phyloP scores from a whole-genome alignment of 2,888 invertebrate genomes.

The Teleiodes luculella region DNA sequence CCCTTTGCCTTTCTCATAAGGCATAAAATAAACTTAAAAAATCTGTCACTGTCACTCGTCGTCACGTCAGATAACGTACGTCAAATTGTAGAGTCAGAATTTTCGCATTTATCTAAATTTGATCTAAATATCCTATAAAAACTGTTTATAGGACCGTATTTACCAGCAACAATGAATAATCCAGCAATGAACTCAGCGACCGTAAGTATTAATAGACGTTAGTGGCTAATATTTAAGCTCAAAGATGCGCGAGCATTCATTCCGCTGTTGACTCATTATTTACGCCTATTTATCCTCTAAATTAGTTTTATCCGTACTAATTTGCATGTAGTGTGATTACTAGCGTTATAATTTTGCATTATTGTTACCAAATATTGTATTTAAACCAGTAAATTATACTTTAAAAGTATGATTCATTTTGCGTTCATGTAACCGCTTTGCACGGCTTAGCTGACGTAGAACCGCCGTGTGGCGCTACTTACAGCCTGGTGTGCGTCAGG shows the following conservation, averaged over 20 bases:
- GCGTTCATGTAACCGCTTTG: slow-evolving; percentile 47
- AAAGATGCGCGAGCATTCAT: neutral
- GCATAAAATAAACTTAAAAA: too few relatives aligned
- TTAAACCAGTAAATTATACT: too few relatives aligned
- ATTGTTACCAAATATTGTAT: too few relatives aligned
- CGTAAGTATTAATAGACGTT: slow-evolving; percentile 44
- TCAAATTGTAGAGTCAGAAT: too few relatives aligned
- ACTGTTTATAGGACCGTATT: slow-evolving; percentile 8
- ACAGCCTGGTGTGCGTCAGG: slow-evolving; percentile 81
- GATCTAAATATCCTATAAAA: too few relatives aligned
- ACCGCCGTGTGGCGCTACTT: slow-evolving; percentile 44
- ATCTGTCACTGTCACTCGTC: too few relatives aligned
- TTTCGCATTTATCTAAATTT: too few relatives aligned
- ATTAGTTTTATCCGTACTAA: slow-evolving; percentile 29
- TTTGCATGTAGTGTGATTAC: slow-evolving; percentile 31
- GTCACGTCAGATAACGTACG: too few relatives aligned
- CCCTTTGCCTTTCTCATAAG: too few relatives aligned
- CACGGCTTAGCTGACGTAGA: slow-evolving; percentile 73
- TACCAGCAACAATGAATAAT: slow-evolving; percentile 41
- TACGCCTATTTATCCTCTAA: slow-evolving; percentile 7
- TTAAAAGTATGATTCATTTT: neutral
- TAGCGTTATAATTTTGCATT: slow-evolving; percentile 3
- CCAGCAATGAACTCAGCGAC: slow-evolving; percentile 70
- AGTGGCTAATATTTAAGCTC: neutral
- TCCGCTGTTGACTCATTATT: slow-evolving; percentile 10